Evolutionary conservation across 2,113 vertebrate species (phyloP).

Genomic region (Malurus cyaneus): DNA sequence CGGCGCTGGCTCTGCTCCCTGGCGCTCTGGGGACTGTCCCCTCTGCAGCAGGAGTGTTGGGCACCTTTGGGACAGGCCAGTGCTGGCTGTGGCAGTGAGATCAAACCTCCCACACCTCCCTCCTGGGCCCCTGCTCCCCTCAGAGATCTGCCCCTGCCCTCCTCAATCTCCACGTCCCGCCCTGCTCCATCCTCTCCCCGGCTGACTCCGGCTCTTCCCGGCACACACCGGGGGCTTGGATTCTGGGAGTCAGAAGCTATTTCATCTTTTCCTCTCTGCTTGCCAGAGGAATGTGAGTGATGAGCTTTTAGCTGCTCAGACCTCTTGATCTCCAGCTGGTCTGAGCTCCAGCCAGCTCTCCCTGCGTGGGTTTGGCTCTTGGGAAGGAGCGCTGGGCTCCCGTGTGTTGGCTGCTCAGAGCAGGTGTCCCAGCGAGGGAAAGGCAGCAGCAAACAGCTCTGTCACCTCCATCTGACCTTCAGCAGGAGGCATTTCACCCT

Average conservation of each 20-base stretch:
- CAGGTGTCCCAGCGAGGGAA: neutral
- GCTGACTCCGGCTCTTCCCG: neutral
- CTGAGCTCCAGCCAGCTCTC: neutral
- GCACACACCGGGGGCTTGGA: neutral
- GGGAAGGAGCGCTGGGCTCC: neutral
- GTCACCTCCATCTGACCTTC: neutral
- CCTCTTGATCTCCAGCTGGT: neutral
- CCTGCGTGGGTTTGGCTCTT: accelerated
- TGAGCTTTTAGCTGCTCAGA: neutral
- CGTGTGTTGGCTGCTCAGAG: neutral
- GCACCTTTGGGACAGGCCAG: neutral
- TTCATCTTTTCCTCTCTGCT: neutral
- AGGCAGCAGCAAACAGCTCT: neutral
- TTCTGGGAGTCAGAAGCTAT: neutral
- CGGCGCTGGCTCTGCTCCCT: neutral
- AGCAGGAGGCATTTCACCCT: neutral
- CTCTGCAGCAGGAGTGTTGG: accelerated
- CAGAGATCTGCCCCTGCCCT: neutral
- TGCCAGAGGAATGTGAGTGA: neutral
- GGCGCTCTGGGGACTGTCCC: neutral
- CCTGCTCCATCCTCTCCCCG: neutral
- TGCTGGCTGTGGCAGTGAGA: neutral
- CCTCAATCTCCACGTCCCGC: neutral
- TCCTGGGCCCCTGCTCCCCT: neutral
- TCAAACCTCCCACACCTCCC: neutral